phyloP scores from a whole-genome alignment of 1,140 invertebrate species.

The Pectinophora gossypiella region DNA sequence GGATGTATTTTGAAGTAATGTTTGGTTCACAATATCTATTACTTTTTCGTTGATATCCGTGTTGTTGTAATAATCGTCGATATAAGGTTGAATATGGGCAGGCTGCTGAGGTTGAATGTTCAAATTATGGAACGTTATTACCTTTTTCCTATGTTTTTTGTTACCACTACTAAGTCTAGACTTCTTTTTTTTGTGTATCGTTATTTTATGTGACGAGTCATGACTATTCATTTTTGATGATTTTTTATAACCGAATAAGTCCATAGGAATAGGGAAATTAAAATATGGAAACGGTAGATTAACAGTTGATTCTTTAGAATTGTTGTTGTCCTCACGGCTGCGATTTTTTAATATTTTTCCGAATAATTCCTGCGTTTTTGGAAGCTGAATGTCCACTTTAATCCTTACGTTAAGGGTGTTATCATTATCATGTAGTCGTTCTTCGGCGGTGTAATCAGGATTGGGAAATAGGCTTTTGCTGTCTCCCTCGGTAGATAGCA shows the following conservation, averaged over 20 bases:
- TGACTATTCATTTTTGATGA: conserved; percentile 22
- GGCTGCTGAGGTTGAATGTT: conserved; percentile 22
- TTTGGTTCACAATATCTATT: no score
- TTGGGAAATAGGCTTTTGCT: not conserved
- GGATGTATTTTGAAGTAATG: no score
- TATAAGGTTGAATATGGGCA: not conserved
- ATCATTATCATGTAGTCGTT: conserved; percentile 13
- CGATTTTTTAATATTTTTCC: conserved; percentile 21
- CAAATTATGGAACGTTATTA: conserved; percentile 36
- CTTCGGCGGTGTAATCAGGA: not conserved
- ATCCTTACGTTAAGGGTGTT: conserved; percentile 45
- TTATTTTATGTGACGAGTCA: conserved; percentile 42
- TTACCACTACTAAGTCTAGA: conserved; percentile 19
- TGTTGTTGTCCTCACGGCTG: conserved; percentile 18
- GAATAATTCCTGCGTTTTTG: conserved; percentile 30
- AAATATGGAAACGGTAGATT: conserved; percentile 43
- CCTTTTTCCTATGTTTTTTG: conserved; percentile 50
- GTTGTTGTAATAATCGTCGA: conserved; percentile 3
- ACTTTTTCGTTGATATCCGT: conserved; percentile 6
- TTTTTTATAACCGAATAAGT: conserved; percentile 35
- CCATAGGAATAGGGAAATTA: conserved; percentile 44
- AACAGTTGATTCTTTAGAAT: conserved; percentile 32
- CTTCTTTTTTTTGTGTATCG: conserved; percentile 59
- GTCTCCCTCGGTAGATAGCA: not conserved
- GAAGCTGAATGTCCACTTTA: conserved; percentile 53